phyloP scores from a whole-genome alignment of 2,113 vertebrate species.

The Neomonachus schauinslandi region DNA sequence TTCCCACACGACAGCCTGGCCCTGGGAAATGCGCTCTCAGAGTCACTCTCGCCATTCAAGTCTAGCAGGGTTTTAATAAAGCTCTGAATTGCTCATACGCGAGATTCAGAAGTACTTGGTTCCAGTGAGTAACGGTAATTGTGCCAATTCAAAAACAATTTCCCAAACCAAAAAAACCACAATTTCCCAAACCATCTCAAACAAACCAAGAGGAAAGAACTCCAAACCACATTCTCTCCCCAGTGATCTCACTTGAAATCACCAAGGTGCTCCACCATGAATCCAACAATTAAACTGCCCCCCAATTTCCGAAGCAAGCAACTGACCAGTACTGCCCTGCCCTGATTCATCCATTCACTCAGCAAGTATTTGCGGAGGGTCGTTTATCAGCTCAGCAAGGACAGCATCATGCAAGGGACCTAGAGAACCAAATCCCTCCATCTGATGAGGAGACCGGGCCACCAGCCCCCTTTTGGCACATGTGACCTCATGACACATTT shows the following conservation, averaged over 20 bases:
- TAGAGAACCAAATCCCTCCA: accelerated
- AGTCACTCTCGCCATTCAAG: accelerated
- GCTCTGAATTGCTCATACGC: accelerated
- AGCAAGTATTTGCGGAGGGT: background rate
- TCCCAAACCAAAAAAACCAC: background rate
- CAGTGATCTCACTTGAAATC: accelerated
- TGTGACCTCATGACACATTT: accelerated
- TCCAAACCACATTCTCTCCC: background rate
- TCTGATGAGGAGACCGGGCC: accelerated
- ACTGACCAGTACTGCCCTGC: accelerated
- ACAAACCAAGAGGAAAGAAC: background rate
- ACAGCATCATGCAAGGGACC: background rate
- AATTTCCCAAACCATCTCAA: background rate
- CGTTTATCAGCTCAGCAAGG: background rate
- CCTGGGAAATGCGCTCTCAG: background rate
- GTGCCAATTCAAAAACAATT: background rate
- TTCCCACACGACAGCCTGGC: background rate
- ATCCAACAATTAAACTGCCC: accelerated
- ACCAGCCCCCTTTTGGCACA: accelerated
- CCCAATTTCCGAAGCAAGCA: background rate
- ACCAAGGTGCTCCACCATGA: accelerated
- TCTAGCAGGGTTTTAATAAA: background rate
- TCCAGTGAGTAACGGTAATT: background rate
- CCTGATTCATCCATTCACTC: accelerated
- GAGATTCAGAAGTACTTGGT: background rate